Conservation (phyloP, 2,113 vertebrate genomes). For the Thymallus thymallus region DNA sequence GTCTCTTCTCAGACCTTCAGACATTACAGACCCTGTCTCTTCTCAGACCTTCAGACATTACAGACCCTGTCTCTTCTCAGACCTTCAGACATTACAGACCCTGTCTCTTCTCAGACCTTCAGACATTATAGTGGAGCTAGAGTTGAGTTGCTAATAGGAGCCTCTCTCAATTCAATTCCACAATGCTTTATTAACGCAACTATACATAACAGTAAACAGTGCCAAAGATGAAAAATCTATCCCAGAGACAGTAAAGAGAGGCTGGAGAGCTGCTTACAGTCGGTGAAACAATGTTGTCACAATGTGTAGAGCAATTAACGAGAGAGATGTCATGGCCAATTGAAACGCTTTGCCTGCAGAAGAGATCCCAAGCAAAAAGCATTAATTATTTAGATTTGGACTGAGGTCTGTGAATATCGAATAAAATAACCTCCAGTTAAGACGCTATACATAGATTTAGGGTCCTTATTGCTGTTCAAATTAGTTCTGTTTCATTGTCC, state of each 20-base stretch:
- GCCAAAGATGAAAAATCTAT: neutral
- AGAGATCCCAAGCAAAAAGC: conserved; percentile 24
- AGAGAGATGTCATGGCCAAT: conserved; percentile 35
- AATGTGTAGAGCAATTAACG: conserved; percentile 36
- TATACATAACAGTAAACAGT: neutral
- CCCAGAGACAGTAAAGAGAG: neutral
- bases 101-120: neutral
- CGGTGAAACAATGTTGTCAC: conserved; percentile 15
- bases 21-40: too few species aligned
- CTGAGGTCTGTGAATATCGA: conserved; percentile 27
- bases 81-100: too few species aligned
- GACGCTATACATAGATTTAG: neutral
- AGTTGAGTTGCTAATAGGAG: too few species aligned
- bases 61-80: too few species aligned
- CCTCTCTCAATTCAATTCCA: too few species aligned
- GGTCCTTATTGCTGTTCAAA: conserved; percentile 11
- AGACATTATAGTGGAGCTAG: neutral
- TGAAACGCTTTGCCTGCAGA: conserved; percentile 22
- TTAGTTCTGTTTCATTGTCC: neutral
- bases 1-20: too few species aligned
- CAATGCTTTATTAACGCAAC: too few species aligned
- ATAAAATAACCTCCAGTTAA: conserved; percentile 18
- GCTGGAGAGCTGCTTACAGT: conserved; percentile 13
- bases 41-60: too few species aligned
- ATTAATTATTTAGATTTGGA: conserved; percentile 52